phyloP scores from a whole-genome alignment of 2,113 vertebrate genomes.

The Scortum barcoo region DNA sequence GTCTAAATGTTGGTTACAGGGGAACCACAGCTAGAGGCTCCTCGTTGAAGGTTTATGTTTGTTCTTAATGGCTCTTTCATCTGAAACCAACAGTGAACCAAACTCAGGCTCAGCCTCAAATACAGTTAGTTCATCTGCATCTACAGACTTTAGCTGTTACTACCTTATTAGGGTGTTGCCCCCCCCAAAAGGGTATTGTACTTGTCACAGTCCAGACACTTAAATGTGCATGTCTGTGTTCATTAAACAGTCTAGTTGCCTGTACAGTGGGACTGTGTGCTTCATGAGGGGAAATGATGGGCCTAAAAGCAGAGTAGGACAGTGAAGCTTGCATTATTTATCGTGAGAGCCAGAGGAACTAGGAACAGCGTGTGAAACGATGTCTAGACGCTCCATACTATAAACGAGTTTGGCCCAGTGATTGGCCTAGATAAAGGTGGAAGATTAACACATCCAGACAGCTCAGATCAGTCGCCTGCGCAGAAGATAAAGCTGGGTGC shows the following conservation, averaged over 20 bases:
- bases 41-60: conserved; percentile 1
- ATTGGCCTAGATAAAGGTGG: conserved; percentile 48
- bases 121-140: neutral
- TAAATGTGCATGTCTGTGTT: neutral
- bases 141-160: neutral
- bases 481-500: neutral
- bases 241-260: neutral
- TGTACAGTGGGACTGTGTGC: neutral
- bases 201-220: neutral
- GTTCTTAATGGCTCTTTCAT: conserved; percentile 23
- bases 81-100: neutral
- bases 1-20: conserved; percentile 17
- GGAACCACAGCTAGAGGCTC: conserved; percentile 3
- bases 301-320: neutral
- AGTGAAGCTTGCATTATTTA: conserved; percentile 32
- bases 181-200: neutral
- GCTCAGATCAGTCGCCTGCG: conserved; percentile 29
- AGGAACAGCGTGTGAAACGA: conserved; percentile 30
- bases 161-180: neutral
- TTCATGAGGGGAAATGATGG: neutral
- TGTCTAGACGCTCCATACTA: conserved; percentile 38
- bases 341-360: conserved; percentile 5
- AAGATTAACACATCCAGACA: conserved; percentile 48
- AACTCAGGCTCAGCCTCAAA: neutral
- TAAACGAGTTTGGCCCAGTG: conserved; percentile 30